Conservation (phyloP, 2,797 vertebrate genomes). For the Anguilla obscura region DNA sequence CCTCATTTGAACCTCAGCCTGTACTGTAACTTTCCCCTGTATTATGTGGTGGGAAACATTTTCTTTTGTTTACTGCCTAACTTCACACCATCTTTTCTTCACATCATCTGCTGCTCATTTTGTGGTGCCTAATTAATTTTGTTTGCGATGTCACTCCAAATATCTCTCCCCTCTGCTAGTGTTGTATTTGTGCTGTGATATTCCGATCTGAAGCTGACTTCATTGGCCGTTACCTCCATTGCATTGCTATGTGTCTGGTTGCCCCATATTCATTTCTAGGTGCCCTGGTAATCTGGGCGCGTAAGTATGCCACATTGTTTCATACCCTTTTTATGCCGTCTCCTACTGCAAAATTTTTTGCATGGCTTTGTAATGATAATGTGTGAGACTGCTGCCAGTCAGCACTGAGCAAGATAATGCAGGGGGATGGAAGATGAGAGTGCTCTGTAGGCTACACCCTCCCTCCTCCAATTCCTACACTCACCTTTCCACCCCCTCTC, state of each 20-base stretch:
- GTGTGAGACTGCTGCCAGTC: not conserved
- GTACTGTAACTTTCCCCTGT: not conserved
- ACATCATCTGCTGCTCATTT: not conserved
- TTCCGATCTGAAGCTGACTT: not conserved
- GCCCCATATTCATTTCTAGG: not conserved
- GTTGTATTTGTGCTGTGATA: not conserved
- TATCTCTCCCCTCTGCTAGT: not conserved
- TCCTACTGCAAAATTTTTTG: not conserved
- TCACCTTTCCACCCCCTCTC: not conserved
- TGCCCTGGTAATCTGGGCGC: not conserved
- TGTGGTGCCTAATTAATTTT: not conserved
- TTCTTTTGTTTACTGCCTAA: not conserved
- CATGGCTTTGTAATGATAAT: slow-evolving; percentile 3
- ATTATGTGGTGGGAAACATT: not conserved
- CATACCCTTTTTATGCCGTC: not conserved
- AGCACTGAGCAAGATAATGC: not conserved
- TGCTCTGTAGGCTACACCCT: not conserved
- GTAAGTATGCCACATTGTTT: not conserved
- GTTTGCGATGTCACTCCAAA: not conserved
- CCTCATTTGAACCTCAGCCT: not conserved
- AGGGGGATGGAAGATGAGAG: not conserved
- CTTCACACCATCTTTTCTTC: not conserved
- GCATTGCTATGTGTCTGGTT: not conserved
- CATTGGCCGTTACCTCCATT: not conserved
- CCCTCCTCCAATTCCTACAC: not conserved